These are phyloP conservation scores for Bembecia ichneumoniformis DNA, from an alignment of 2,888 invertebrate species.

Conservation along the genomic window DNA sequence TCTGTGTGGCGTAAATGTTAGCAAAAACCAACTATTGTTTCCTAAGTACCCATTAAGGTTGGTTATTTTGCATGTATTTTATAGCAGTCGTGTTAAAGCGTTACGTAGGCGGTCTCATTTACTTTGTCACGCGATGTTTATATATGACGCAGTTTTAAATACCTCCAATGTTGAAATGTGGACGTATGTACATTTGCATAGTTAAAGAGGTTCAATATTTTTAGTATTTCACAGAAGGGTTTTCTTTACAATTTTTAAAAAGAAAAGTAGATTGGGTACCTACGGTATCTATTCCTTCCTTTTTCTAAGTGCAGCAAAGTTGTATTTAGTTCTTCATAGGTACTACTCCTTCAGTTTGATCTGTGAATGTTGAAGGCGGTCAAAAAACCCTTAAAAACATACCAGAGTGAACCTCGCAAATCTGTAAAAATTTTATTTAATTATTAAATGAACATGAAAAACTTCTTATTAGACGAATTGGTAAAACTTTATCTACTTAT, in stretches of 20 bases:
- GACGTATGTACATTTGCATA: not conserved
- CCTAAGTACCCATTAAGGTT: not conserved
- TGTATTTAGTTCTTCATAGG: too few species aligned
- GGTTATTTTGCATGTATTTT: constrained; percentile 1
- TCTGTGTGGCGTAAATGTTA: not conserved
- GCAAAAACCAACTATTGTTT: not conserved
- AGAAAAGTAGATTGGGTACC: not conserved
- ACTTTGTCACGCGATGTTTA: not conserved
- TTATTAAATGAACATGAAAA: too few species aligned
- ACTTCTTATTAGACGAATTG: too few species aligned
- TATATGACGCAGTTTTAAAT: not conserved
- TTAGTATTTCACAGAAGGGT: not conserved
- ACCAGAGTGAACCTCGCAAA: too few species aligned
- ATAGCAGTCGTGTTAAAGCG: constrained; percentile 1
- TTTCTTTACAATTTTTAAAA: not conserved
- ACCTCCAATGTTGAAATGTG: not conserved
- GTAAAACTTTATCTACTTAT: too few species aligned
- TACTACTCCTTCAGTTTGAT: too few species aligned
- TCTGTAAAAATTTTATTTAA: too few species aligned
- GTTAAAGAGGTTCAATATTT: not conserved
- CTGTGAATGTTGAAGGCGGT: too few species aligned
- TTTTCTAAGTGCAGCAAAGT: too few species aligned
- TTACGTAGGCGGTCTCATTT: not conserved
- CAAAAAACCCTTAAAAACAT: too few species aligned
- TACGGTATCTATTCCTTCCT: too few species aligned